Base-by-base conservation (phyloP, 2,797 vertebrate genomes). In the Numenius phaeopus region DNA sequence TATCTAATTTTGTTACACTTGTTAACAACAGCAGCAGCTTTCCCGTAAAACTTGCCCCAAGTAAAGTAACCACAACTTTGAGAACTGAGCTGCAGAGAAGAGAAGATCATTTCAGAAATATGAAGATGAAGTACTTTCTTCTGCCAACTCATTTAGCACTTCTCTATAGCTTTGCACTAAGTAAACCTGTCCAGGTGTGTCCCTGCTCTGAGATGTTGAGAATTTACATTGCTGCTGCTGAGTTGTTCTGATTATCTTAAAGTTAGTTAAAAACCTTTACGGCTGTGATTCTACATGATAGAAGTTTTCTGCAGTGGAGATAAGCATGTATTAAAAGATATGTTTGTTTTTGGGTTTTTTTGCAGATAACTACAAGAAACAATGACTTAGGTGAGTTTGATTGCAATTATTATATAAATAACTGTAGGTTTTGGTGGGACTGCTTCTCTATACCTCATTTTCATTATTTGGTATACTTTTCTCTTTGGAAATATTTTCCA, bases 131-230 rank as follows among this genome's bases (percentile, higher is more conserved):
- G 18, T 79, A 52, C 55, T 77, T 97, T 83, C 55, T 90, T 93
- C 78, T 97, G 49, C 83, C 81, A 95, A 52, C 69, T 46, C 55
- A 87, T 76, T 87, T 97, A 67, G 89, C 88, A 90, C 87, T 95
- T 83, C 84, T 97, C 73, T 96, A 46, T 70, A 92, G 70, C 73
- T 79, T 94, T 91, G 83, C 70, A 71, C 71, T 94, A 86, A 87
- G 87, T 85, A 97, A 96, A 94, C 95, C 97, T 26, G 18, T 95
- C 62, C 95, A 97, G 97, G 96, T 98, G 89, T 77, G 96, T 96
- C 44, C 40, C 40, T 89, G 65, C 75, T 92, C 49, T 70, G 42
- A 47, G 84, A 76, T 59, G n/a, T 17, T 84, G 42, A 95, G 65
- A 83, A 86, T 72, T 95, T 86, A 65, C 40, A 57, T 94, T 57